These are phyloP conservation scores for Holothuria glaberrima DNA, from an alignment of 35 echinoderm and acorn worm genomes.

Conservation along the genomic window DNA sequence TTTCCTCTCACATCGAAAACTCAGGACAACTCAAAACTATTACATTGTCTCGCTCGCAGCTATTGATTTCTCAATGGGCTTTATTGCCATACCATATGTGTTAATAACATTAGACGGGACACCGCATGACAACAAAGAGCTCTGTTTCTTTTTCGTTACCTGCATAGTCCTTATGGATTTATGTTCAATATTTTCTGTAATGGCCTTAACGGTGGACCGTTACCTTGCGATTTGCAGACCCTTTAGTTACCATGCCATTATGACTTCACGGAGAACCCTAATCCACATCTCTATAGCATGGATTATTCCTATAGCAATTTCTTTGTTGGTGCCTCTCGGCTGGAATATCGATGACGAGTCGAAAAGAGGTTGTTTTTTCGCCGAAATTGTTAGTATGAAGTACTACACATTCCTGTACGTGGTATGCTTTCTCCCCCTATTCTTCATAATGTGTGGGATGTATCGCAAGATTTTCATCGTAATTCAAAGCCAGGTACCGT, in stretches of 20 bases:
- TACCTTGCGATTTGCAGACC: conserved; percentile 65
- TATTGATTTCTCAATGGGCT: conserved; percentile 75
- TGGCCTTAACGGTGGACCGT: conserved; percentile 71
- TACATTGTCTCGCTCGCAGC: conserved; percentile 70
- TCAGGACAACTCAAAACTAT: conserved; percentile 67
- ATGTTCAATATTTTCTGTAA: conserved; percentile 69
- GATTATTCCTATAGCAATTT: conserved; percentile 58
- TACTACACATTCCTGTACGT: conserved; percentile 66
- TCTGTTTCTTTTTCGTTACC: conserved; percentile 61
- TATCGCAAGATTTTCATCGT: conserved; percentile 66
- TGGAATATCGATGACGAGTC: conserved; percentile 64
- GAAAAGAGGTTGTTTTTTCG: conserved; percentile 19
- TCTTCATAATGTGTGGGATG: conserved; percentile 76
- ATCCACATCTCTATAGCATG: conserved; percentile 56
- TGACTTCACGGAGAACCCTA: conserved; percentile 44
- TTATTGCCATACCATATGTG: conserved; percentile 70
- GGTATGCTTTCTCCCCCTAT: conserved; percentile 56
- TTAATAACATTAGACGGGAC: conserved; percentile 61
- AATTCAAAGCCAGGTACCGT: conserved; percentile 69
- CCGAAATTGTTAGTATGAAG: conserved; percentile 64
- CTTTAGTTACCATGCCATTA: conserved; percentile 50
- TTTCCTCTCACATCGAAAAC: conserved; percentile 14
- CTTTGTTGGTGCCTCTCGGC: conserved; percentile 59
- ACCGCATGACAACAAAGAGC: conserved; percentile 7
- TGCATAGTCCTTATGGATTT: conserved; percentile 61